These are phyloP conservation scores for Chinchilla lanigera DNA, from an alignment of 2,113 vertebrate species.

Conservation along the genomic window DNA sequence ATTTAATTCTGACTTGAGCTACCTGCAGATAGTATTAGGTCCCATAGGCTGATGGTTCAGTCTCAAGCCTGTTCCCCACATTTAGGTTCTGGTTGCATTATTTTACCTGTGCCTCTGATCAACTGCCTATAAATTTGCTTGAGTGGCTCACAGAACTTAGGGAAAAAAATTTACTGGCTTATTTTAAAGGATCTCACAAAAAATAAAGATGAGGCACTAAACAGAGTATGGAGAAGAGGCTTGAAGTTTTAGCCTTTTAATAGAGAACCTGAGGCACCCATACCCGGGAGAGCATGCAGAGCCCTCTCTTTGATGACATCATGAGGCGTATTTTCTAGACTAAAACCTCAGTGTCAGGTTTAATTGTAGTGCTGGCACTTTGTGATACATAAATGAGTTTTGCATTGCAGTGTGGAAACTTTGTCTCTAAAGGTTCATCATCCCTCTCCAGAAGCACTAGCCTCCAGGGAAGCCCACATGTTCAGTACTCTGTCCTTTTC, in stretches of 20 bases:
- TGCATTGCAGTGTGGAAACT: not conserved
- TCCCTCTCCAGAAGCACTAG: not conserved
- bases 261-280: not conserved
- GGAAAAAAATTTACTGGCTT: not conserved
- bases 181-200: not conserved
- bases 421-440: not conserved
- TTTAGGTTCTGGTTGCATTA: no score
- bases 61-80: not conserved
- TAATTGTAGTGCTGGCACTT: not conserved
- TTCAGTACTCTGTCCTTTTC: not conserved
- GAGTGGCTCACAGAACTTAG: no score
- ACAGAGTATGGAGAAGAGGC: not conserved
- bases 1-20: not conserved
- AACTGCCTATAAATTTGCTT: not conserved
- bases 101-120: not conserved
- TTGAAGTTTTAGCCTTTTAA: not conserved
- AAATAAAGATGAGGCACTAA: not conserved
- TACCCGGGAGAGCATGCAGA: not conserved
- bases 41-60: not conserved
- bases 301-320: not conserved
- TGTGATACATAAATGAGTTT: not conserved
- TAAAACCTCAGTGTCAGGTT: not conserved
- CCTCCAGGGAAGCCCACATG: not conserved
- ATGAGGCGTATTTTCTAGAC: not conserved
- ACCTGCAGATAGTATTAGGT: not conserved